Base-by-base conservation (phyloP, 1,140 invertebrate species). In the Lepidurus arcticus region DNA sequence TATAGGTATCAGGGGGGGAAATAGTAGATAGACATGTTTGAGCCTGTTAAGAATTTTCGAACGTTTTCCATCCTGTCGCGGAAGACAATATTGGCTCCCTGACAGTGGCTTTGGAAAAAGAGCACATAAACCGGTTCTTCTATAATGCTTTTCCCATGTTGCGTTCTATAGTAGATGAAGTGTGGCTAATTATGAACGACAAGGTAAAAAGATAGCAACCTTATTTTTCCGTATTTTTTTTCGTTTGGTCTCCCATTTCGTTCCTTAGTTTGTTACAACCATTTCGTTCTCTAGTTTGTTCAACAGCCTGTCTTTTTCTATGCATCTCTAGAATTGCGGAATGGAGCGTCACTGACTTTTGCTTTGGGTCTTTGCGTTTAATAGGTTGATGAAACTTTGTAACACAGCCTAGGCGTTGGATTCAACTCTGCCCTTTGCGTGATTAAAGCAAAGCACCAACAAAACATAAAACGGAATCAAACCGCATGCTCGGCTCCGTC, bases 81-180 rank as follows among this genome's bases (percentile, higher is more conserved):
- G 53, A 65, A 65, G 53, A 65, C 8, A 65, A 21, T 65, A 65
- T 65, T 21, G 13, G 53, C 53, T 13, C n/a, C 21, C 21, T 5
- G 7, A 16, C 16, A 7, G 16, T 21, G 13, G 9, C 53, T 16
- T 16, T 7, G 7, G 1, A 7, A 7, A 16, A 65, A 65, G 21
- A 7, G 13, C 5, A 65, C 0, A 13, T 7, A 16, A 65, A 65
- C 16, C 8, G 16, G 9, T 13, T 9, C 21, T 65, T 16, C 53
- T 65, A 65, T 65, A 65, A 65, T 65, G 53, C 53, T 21, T 65
- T 65, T 65, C 21, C n/a, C 53, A 65, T 65, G 53, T 65, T 65
- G 6, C 53, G 53, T 65, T 65, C 53, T 16, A 65, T 65, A 65
- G 21, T 65, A 65, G 16, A 65, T 65, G 53, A 65, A 13, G 53